A percentile compares a stretch with the other conserved stretches of the same genome.
Evolutionary conservation across 1,140 invertebrate species (phyloP).

Genomic region (Plutomurus gul): DNA sequence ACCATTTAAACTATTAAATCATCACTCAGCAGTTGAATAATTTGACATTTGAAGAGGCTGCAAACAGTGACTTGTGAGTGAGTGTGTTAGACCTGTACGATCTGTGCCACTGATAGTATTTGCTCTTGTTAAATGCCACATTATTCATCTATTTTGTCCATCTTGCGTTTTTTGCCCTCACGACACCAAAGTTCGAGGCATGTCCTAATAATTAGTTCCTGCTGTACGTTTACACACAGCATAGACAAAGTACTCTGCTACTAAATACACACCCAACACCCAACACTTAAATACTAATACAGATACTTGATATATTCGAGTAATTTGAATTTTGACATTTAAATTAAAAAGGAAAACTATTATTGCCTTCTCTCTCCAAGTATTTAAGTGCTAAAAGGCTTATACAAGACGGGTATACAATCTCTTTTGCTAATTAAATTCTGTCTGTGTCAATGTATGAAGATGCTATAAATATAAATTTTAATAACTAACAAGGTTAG

Average conservation of each 20-base stretch:
- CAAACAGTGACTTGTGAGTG: background rate
- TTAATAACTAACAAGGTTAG: background rate
- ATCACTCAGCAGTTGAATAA: slow-evolving; percentile 13
- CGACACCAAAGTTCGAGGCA: background rate
- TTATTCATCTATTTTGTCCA: background rate
- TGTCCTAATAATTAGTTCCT: background rate
- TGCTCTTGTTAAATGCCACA: background rate
- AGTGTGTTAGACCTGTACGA: background rate
- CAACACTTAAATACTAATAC: no score
- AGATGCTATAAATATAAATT: background rate
- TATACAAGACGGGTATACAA: slow-evolving; percentile 17
- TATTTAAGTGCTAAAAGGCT: slow-evolving; percentile 7
- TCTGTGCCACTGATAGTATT: background rate
- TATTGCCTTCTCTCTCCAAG: background rate
- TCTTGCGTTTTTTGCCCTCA: background rate
- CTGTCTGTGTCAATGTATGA: background rate
- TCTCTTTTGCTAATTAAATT: slow-evolving; percentile 1
- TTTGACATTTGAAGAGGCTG: slow-evolving; percentile 1
- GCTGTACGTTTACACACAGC: no score
- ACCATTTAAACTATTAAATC: slow-evolving; percentile 10
- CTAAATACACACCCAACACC: no score
- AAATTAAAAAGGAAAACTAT: slow-evolving; percentile 9
- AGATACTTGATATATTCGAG: no score
- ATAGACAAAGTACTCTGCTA: no score
- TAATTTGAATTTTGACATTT: slow-evolving; percentile 14